A percentile compares a stretch with the other conserved stretches of the same genome.
phyloP scores from a whole-genome alignment of 2,113 vertebrate genomes.

The Hipposideros armiger region DNA sequence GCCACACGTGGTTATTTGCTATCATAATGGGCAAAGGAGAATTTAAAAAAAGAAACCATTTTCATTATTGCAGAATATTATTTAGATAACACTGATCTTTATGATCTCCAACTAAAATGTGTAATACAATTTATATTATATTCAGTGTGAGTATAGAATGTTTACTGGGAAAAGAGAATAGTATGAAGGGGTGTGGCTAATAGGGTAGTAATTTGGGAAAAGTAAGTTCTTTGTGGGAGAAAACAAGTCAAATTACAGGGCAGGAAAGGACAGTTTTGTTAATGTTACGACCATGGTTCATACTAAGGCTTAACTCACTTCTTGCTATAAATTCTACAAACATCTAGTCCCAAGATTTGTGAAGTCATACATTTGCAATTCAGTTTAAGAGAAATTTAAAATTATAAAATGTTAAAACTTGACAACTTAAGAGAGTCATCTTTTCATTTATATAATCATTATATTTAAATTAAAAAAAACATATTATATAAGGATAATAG shows the following conservation, averaged over 20 bases:
- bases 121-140: background rate
- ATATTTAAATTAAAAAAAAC: background rate
- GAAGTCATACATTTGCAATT: background rate
- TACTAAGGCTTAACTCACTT: background rate
- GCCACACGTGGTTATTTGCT: background rate
- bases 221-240: background rate
- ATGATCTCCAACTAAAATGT: background rate
- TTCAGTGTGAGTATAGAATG: background rate
- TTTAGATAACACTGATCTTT: background rate
- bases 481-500: background rate
- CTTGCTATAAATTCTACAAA: background rate
- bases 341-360: background rate
- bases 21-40: background rate
- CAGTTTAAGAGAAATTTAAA: background rate
- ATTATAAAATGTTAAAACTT: background rate
- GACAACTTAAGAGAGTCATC: background rate
- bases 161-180: background rate
- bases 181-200: background rate
- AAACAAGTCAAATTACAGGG: background rate
- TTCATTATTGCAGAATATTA: background rate
- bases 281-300: background rate
- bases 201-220: background rate
- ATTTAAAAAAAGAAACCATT: background rate
- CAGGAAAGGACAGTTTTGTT: background rate
- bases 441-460: conserved; percentile 15